Base-by-base conservation (phyloP, 1,140 invertebrate genomes). In the Drosophila bocqueti region DNA sequence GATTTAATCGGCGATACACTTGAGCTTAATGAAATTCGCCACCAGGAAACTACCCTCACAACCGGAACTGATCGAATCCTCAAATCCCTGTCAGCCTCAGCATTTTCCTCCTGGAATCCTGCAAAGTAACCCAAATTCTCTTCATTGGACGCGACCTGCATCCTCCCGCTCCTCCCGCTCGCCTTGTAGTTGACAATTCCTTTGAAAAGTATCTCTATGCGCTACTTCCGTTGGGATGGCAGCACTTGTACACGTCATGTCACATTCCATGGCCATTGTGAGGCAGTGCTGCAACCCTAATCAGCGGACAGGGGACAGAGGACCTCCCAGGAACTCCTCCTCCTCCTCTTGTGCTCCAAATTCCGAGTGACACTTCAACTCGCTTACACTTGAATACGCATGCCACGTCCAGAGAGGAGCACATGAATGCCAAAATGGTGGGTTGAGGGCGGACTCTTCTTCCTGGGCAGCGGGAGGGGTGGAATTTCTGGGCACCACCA, bases 221-320 rank as follows among this genome's bases (percentile, higher is more conserved):
- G 58, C 58, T 36, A 66, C 63, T 66, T 66, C 63, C 63, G 63
- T 66, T 46, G 69, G 50, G 29, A 52, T 64, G 54, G 52, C 46
- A 49, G 80, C 84, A 90, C 84, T 89, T 89, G 67, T 90, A 89
- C 84, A 89, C 84, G 84, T 89, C 84, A 87, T 73, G 79, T 83
- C 83, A 90, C 74, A 67, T 67, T 67, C 69, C 72, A 52, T 78
- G 78, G 78, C 73, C 81, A 89, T 89, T 89, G 84, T 89, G 60
- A 54, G 63, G 36, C 49, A 57, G 77, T 73, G 71, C 71, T 61
- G 64, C 67, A 81, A 90, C 84, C 84, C 84, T 89, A 89, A 89
- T 89, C 84, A 89, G 85, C 67, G 84, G 82, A 85, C 81, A 74
- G 40, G 62, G 45, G 55, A 54, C 49, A 29, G 26, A 57, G 45